These are phyloP conservation scores for Archocentrus centrarchus DNA, from an alignment of 2,113 vertebrate species.

Conservation along the genomic window DNA sequence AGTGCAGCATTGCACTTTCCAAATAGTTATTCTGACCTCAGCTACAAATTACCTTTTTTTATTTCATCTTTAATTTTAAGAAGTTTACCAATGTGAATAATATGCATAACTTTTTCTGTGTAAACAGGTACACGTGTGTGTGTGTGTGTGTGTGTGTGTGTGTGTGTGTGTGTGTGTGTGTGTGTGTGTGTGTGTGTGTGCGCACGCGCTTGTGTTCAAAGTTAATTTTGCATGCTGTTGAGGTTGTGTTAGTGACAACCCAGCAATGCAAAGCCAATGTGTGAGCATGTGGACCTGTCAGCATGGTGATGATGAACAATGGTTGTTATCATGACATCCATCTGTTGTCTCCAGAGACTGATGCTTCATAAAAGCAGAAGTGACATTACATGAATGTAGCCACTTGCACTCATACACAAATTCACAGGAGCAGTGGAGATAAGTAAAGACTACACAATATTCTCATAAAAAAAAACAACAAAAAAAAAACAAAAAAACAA, in stretches of 20 bases:
- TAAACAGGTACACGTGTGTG: neutral
- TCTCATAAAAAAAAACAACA: neutral
- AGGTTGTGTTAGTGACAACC: constrained; percentile 53
- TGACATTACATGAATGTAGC: constrained; percentile 66
- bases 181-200: too few species aligned
- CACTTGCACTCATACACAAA: constrained; percentile 34
- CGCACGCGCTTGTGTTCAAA: neutral
- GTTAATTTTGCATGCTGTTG: constrained; percentile 58
- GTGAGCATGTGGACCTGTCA: constrained; percentile 54
- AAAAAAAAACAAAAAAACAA: neutral
- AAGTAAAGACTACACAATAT: neutral
- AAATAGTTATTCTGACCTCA: neutral
- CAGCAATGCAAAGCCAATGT: constrained; percentile 50
- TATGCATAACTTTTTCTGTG: neutral
- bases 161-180: too few species aligned
- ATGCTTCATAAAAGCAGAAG: constrained; percentile 66
- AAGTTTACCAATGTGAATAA: neutral
- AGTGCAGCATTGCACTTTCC: too few species aligned
- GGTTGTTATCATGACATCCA: constrained; percentile 73
- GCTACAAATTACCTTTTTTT: neutral
- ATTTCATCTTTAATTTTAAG: neutral
- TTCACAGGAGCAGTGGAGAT: neutral
- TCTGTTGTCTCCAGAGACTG: constrained; percentile 72
- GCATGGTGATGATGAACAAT: constrained; percentile 71
- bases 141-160: too few species aligned